Base-by-base conservation (phyloP, 2,113 vertebrate species). In the Pterophyllum scalare region DNA sequence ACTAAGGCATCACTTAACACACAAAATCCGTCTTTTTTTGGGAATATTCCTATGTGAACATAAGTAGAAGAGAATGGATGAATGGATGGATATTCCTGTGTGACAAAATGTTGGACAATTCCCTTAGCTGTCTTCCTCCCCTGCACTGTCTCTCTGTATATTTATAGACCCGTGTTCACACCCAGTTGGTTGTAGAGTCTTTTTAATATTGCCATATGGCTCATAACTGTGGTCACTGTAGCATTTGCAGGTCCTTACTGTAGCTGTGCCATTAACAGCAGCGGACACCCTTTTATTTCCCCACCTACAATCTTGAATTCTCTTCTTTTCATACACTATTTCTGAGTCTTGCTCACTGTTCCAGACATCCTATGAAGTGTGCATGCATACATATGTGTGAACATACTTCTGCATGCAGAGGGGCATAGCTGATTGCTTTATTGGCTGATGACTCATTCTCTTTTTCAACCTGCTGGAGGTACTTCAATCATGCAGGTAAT, bases 401-500 rank as follows among this genome's bases (percentile, higher is more conserved):
- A 67, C 65, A 65, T 40, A 26, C 22, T 38, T 31, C 75, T 59
- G 72, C 61, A 89, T 82, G 79, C 87, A 87, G 78, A 82, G 33
- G 40, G 76, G 78, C 35, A 12, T 17, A 38, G 70, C 67, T 84
- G 87, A 91, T 89, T 87, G 82, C 87, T 61, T 88, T 85, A 84
- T 85, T 78, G 82, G 72, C 82, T 82, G 87, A 89, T 88, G 87
- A 87, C 81, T 93, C 90, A 86, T 86, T 92, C 75, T 88, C 57
- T 78, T 85, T 74, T 38, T 67, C 76, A 59, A 89, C 82, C 82
- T 80, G 88, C 85, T 89, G 81, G 84, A 87, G 88, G 75, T 83
- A 65, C 79, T 90, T 89, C 86, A 91, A 80, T 92, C 90, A 91
- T 22, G 56, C 81, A 81, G 82, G 77, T 92, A 89, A 92, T 91